phyloP scores from a whole-genome alignment of 1,140 invertebrate species.

The Macrobrachium nipponense region DNA sequence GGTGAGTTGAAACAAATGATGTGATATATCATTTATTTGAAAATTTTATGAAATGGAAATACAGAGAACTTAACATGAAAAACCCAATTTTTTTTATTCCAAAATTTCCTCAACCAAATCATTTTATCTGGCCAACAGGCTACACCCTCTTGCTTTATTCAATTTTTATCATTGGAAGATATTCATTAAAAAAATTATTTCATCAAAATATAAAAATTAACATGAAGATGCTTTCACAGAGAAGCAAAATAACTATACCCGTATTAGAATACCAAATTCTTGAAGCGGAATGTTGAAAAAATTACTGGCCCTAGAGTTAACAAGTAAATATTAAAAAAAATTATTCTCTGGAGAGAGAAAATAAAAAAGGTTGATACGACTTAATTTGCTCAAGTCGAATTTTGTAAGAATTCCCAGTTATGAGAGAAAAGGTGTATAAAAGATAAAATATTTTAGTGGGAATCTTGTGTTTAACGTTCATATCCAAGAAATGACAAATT shows the following conservation, averaged over 20 bases:
- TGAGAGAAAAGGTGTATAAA: too few species aligned
- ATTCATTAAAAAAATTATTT: neutral
- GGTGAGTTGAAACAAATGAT: conserved; percentile 55
- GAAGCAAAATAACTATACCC: neutral
- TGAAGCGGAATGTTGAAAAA: neutral
- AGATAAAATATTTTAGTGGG: too few species aligned
- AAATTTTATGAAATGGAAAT: conserved; percentile 59
- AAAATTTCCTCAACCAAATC: conserved; percentile 1
- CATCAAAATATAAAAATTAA: neutral
- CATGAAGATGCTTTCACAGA: neutral
- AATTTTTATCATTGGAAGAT: neutral
- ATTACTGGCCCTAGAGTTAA: neutral
- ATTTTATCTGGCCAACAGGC: neutral
- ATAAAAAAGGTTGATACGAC: too few species aligned
- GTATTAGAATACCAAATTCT: neutral
- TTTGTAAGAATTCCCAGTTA: too few species aligned
- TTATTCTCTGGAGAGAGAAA: too few species aligned
- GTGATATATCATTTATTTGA: conserved; percentile 60
- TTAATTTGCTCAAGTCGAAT: too few species aligned
- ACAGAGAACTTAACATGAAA: conserved; percentile 46
- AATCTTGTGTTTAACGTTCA: too few species aligned
- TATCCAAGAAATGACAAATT: too few species aligned
- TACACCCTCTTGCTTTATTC: neutral
- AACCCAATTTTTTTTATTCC: conserved; percentile 24
- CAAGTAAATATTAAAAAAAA: neutral